Base-by-base conservation (phyloP, 1,140 invertebrate genomes). In the Calephelis virginiensis region DNA sequence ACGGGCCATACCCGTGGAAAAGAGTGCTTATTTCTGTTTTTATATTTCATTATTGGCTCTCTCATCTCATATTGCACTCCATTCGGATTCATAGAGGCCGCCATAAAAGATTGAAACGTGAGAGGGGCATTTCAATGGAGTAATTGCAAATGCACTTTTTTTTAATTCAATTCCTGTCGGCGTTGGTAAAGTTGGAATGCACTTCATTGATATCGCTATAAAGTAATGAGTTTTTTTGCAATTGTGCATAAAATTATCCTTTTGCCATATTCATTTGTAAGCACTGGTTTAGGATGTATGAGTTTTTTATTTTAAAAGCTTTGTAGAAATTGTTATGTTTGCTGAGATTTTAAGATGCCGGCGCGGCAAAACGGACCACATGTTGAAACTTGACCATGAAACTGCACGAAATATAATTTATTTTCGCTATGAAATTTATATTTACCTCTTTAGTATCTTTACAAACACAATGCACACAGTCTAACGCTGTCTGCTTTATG, bases 31-130 rank as follows among this genome's bases (percentile, higher is more conserved):
- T 85, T 86, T 82, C 80, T 90, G 85, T 89, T 90, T 89, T 89
- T 86, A 88, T 87, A 85, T 89, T 90, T 85, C 86, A 90, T 90
- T 90, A 90, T 90, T 90, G 83, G 87, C 85, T 77, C 87, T 86
- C 87, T 90, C 86, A 81, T 82, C 86, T 89, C 86, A 81, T 86
- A 89, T 86, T 85, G 83, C 85, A 86, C 86, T 86, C 78, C 80
- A 84, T 83, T 81, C 82, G 79, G 81, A 87, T 84, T 85, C 85
- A 89, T 86, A 89, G 81, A 86, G 82, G 80, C 83, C 83, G 85
- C 79, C 74, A 90, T 89, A 90, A 90, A 89, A 83, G 85, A 84
- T 86, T 90, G 87, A 89, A 89, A 89, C 85, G 85, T 80, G 83
- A 89, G 83, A 86, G 87, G 85, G 85, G 79, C 73, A 86, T 89